These are phyloP conservation scores for Euclidia mi DNA, from an alignment of 2,888 invertebrate species.

Conservation along the genomic window DNA sequence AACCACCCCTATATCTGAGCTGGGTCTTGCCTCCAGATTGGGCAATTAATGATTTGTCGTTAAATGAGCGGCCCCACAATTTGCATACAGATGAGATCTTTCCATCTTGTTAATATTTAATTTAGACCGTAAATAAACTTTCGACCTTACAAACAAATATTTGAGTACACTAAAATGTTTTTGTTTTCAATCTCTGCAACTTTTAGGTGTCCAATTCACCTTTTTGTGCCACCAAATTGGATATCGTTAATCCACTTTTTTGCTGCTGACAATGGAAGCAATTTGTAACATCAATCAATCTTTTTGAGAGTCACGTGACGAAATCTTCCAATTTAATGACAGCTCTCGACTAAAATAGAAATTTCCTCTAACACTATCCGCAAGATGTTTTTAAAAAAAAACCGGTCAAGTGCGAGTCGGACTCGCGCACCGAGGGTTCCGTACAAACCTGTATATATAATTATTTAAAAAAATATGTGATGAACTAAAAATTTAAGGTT, in stretches of 20 bases:
- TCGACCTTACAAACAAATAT: slow-evolving; percentile 26
- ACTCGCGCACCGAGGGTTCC: too few relatives aligned
- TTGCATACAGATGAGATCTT: slow-evolving; percentile 55
- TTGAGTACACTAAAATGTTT: slow-evolving; percentile 24
- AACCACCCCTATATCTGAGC: too few relatives aligned
- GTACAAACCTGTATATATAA: too few relatives aligned
- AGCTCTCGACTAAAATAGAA: neutral
- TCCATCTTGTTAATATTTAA: slow-evolving; percentile 53
- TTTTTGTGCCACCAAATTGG: slow-evolving; percentile 59
- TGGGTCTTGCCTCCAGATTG: neutral
- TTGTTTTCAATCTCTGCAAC: slow-evolving; percentile 46
- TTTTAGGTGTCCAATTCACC: slow-evolving; percentile 44
- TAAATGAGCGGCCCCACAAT: slow-evolving; percentile 44
- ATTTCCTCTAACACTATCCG: neutral
- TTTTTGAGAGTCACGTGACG: slow-evolving; percentile 30
- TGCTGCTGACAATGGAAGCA: slow-evolving; percentile 63
- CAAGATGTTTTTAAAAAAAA: too few relatives aligned
- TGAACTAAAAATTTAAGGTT: too few relatives aligned
- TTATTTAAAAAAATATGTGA: too few relatives aligned
- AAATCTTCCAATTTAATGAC: slow-evolving; percentile 26
- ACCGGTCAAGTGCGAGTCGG: too few relatives aligned
- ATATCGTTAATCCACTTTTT: slow-evolving; percentile 61
- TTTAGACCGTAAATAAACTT: slow-evolving; percentile 43
- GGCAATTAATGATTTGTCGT: slow-evolving; percentile 28
- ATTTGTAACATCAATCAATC: slow-evolving; percentile 70